These are phyloP conservation scores for Fragariocoptes setiger DNA, from an alignment of 1,140 invertebrate species.

Conservation along the genomic window DNA sequence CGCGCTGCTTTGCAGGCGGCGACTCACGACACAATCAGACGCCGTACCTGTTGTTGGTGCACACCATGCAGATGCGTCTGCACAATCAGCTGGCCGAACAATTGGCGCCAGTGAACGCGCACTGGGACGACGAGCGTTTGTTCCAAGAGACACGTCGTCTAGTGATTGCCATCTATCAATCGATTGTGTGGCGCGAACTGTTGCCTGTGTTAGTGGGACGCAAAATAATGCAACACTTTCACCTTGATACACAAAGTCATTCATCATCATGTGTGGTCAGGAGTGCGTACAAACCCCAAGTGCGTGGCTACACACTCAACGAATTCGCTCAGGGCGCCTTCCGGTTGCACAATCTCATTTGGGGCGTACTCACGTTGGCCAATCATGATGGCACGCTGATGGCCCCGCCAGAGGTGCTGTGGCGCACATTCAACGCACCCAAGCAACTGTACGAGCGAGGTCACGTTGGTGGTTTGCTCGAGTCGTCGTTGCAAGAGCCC, in stretches of 20 bases:
- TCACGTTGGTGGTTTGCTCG: constrained; percentile 44
- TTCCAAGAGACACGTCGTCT: constrained; percentile 60
- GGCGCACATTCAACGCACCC: constrained; percentile 77
- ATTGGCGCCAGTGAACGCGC: constrained; percentile 38
- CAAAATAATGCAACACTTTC: neutral
- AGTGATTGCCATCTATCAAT: constrained; percentile 55
- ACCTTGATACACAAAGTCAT: neutral
- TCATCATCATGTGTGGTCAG: constrained; percentile 24
- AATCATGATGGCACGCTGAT: constrained; percentile 1
- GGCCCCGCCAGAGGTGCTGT: constrained; percentile 24
- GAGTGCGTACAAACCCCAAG: constrained; percentile 25
- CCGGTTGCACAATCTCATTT: constrained; percentile 31
- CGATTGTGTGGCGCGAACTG: constrained; percentile 58
- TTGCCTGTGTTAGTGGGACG: constrained; percentile 50
- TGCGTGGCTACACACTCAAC: constrained; percentile 16
- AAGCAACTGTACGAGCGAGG: constrained; percentile 34
- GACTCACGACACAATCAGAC: constrained; percentile 38
- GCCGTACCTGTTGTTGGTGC: constrained; percentile 41
- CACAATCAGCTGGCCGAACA: constrained; percentile 57
- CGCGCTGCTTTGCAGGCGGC: constrained; percentile 52
- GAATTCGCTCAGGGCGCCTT: constrained; percentile 20
- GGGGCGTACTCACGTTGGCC: constrained; percentile 16
- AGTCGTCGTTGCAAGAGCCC: constrained; percentile 41
- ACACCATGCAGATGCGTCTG: constrained; percentile 54
- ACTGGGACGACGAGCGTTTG: constrained; percentile 63